Evolutionary conservation across 2,888 invertebrate genomes (phyloP).

Genomic region (Drosophila quinaria): DNA sequence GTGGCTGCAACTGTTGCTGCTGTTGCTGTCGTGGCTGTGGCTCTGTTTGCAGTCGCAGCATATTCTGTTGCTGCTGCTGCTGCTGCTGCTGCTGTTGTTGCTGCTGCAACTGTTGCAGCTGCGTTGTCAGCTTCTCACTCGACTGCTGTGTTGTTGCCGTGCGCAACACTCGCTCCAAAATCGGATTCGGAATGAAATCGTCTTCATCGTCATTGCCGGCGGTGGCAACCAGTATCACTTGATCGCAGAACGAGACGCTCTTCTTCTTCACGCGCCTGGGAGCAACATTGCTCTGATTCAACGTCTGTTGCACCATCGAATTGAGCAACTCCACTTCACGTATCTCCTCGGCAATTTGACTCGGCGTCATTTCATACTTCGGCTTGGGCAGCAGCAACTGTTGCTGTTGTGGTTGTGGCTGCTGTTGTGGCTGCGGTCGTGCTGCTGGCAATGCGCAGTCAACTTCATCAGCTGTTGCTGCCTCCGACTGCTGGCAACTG

Average conservation of each 20-base stretch:
- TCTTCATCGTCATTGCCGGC: constrained; percentile 97
- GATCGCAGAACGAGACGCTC: constrained; percentile 97
- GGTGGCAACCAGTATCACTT: constrained; percentile 96
- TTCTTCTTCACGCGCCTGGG: constrained; percentile 92
- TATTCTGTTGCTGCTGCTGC: constrained; percentile 85
- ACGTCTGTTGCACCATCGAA: constrained; percentile 86
- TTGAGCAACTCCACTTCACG: constrained; percentile 87
- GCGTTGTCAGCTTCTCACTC: constrained; percentile 84
- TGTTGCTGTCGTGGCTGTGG: constrained; percentile 81
- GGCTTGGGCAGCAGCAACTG: constrained; percentile 81
- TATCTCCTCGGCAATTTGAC: constrained; percentile 87
- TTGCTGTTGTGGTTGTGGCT: constrained; percentile 68
- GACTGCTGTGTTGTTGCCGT: constrained; percentile 90
- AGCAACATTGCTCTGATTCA: constrained; percentile 86
- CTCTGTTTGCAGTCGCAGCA: constrained; percentile 86
- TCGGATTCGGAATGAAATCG: constrained; percentile 95
- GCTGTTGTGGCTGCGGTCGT: constrained; percentile 65
- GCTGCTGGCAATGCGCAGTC: constrained; percentile 70
- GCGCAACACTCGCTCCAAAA: constrained; percentile 93
- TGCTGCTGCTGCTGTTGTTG: constrained; percentile 85
- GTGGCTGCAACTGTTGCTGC: constrained; percentile 48
- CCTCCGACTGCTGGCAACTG: not conserved
- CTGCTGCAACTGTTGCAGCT: constrained; percentile 88
- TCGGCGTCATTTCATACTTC: constrained; percentile 85
- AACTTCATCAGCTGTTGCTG: constrained; percentile 78